phyloP scores from a whole-genome alignment of 2,797 vertebrate species.

The Steatocranus sp. region DNA sequence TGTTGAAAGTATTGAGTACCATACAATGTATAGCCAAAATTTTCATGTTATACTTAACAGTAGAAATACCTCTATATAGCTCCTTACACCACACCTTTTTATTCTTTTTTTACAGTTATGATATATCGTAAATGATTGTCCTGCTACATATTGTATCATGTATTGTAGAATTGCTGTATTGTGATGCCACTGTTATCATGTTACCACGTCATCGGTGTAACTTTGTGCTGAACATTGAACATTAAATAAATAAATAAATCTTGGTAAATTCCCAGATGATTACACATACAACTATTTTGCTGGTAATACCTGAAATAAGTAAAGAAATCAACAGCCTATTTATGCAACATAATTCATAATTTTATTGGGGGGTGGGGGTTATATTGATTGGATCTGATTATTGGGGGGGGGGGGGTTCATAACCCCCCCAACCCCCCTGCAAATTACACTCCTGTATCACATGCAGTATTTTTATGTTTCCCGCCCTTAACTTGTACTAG shows the following conservation, averaged over 20 bases:
- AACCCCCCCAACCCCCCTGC: not conserved
- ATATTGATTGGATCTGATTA: not conserved
- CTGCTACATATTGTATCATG: not conserved
- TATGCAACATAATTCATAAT: not conserved
- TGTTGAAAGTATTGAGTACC: not conserved
- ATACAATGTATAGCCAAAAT: not conserved
- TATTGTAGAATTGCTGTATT: not conserved
- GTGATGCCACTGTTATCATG: not conserved
- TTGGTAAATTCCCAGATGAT: not conserved
- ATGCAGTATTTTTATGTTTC: not conserved
- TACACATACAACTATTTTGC: not conserved
- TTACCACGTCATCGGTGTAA: not conserved
- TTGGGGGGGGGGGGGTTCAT: not conserved
- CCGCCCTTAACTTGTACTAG: not conserved
- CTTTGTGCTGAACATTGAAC: not conserved
- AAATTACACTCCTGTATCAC: not conserved
- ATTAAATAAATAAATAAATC: too few species aligned
- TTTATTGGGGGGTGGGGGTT: not conserved
- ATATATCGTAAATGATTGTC: not conserved
- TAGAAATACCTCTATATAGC: not conserved
- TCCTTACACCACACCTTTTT: not conserved
- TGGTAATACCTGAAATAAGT: not conserved
- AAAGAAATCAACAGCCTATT: not conserved
- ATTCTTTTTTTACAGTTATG: not conserved
- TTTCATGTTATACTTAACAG: not conserved